phyloP scores from a whole-genome alignment of 2,888 invertebrate species.

The Cataglyphis rosenhaueri region DNA sequence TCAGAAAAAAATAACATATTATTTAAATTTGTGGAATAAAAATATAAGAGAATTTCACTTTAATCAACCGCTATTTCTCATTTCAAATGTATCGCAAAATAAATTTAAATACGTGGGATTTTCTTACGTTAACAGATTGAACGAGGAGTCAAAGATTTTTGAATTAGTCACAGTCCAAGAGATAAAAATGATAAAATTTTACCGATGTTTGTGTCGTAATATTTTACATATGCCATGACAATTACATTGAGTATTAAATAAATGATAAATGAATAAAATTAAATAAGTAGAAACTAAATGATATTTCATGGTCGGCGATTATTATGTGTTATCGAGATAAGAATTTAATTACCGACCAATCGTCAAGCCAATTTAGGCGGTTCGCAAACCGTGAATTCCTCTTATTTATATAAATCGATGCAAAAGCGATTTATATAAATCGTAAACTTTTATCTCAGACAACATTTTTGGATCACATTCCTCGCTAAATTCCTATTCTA shows the following conservation, averaged over 20 bases:
- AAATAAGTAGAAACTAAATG: constrained; percentile 49
- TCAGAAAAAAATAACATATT: background rate
- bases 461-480: background rate
- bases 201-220: background rate
- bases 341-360: constrained; percentile 67
- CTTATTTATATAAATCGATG: background rate
- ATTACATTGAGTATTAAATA: constrained; percentile 64
- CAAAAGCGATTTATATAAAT: constrained; percentile 11
- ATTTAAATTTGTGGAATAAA: constrained; percentile 22
- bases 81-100: background rate
- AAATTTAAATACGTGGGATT: background rate
- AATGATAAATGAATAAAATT: constrained; percentile 67
- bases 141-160: background rate
- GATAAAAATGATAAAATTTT: background rate
- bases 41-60: background rate
- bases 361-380: constrained; percentile 57
- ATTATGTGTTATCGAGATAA: constrained; percentile 18
- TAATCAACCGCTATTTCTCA: background rate
- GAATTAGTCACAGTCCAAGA: background rate
- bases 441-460: background rate
- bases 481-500: background rate
- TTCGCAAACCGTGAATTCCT: background rate
- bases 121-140: background rate
- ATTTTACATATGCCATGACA: constrained; percentile 6
- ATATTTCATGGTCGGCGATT: constrained; percentile 69